These are phyloP conservation scores for Agrilus biguttatus DNA, from an alignment of 2,888 invertebrate species.

Conservation along the genomic window DNA sequence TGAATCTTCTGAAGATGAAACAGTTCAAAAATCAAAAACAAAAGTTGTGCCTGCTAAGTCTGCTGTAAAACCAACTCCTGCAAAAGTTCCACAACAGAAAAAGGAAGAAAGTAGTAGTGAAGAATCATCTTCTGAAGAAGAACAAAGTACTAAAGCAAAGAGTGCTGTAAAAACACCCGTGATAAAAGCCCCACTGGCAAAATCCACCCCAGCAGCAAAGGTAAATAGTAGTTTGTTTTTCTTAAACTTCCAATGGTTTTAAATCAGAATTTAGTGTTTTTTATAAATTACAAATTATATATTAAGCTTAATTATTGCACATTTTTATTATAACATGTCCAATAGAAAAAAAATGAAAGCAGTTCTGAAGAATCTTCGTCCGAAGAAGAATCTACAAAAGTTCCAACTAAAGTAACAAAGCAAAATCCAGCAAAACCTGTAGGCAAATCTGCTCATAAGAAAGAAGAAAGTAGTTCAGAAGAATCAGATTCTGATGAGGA, in stretches of 20 bases:
- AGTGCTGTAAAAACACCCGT: not conserved
- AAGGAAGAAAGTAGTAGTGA: conserved; percentile 31
- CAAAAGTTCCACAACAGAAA: conserved; percentile 11
- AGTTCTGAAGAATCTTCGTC: conserved; percentile 31
- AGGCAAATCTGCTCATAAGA: conserved; percentile 7
- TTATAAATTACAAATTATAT: no score
- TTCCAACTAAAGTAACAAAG: conserved; percentile 6
- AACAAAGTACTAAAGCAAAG: conserved; percentile 11
- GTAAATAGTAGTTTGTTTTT: not conserved
- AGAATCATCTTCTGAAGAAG: conserved; percentile 28
- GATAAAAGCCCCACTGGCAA: conserved; percentile 5
- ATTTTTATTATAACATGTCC: conserved; percentile 5
- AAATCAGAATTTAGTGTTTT: no score
- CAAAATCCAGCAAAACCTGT: conserved; percentile 15
- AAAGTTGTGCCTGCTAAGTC: conserved; percentile 2
- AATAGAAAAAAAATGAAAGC: conserved; percentile 17
- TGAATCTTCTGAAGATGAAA: conserved; percentile 11
- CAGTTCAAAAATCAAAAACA: conserved; percentile 3
- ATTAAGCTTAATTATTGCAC: not conserved
- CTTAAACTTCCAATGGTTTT: no score
- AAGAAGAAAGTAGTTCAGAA: conserved; percentile 10
- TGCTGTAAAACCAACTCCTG: conserved; percentile 9
- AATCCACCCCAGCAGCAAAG: conserved; percentile 8
- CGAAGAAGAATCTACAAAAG: conserved; percentile 12
- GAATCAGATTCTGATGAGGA: conserved; percentile 26